Evolutionary conservation across 2,113 vertebrate species (phyloP).

Genomic region (Tichodroma muraria): DNA sequence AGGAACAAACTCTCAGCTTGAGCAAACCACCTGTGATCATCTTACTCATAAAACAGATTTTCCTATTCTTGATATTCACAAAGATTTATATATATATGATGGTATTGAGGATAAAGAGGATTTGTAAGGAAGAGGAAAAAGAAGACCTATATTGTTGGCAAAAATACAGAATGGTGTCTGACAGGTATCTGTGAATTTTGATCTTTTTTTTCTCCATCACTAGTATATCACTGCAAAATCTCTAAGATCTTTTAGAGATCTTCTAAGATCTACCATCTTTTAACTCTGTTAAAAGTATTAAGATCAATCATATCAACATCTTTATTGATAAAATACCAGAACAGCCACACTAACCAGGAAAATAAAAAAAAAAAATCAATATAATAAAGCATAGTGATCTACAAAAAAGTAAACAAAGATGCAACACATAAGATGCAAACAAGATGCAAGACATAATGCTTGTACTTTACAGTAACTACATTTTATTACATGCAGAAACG

Average conservation of each 20-base stretch:
- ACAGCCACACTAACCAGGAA: not conserved
- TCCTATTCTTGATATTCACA: not conserved
- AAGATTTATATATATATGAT: not conserved
- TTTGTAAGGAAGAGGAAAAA: not conserved
- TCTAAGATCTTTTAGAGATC: too few relatives aligned
- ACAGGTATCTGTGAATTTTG: not conserved
- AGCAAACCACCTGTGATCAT: not conserved
- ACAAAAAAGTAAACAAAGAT: not conserved
- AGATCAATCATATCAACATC: not conserved
- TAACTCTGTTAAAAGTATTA: not conserved
- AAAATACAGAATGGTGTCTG: not conserved
- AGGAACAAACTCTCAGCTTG: not conserved
- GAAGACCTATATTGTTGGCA: not conserved
- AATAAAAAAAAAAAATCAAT: not conserved
- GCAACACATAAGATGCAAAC: too few relatives aligned
- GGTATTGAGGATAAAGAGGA: not conserved
- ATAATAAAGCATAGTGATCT: not conserved
- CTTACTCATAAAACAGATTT: not conserved
- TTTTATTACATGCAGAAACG: not conserved
- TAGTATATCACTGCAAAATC: not conserved
- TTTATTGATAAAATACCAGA: not conserved
- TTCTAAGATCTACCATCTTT: too few relatives aligned
- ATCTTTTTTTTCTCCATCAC: not conserved
- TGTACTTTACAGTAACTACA: not conserved
- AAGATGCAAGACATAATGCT: not conserved